These are phyloP conservation scores for Amphibalanus amphitrite DNA, from an alignment of 1,140 invertebrate genomes.

Conservation along the genomic window DNA sequence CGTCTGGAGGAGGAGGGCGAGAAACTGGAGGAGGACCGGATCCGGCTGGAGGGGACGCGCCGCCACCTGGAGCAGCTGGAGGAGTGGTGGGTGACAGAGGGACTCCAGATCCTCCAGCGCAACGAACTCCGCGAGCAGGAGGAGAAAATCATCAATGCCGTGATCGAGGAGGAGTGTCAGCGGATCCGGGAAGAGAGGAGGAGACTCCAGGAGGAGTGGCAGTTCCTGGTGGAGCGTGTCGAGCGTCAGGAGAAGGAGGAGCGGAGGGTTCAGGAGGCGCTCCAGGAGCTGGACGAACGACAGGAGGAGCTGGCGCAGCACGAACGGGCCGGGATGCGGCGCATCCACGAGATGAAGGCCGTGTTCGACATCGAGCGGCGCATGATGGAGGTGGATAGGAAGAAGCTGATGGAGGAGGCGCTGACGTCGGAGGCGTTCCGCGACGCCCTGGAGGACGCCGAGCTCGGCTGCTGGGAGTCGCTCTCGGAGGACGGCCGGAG, in stretches of 20 bases:
- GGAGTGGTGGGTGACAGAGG: background rate
- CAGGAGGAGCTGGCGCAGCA: background rate
- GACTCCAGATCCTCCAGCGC: background rate
- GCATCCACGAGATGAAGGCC: background rate
- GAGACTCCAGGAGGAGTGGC: background rate
- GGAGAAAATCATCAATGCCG: background rate
- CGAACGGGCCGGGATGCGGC: background rate
- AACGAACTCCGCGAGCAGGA: background rate
- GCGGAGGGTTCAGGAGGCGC: background rate
- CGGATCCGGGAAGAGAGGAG: background rate
- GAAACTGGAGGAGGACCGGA: background rate
- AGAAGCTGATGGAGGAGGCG: background rate
- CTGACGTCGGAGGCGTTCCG: no score
- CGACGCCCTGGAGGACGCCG: no score
- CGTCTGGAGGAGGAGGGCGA: background rate
- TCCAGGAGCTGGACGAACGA: background rate
- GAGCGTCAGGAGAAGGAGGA: background rate
- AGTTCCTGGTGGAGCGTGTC: background rate
- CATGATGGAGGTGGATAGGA: background rate
- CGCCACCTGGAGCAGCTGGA: background rate
- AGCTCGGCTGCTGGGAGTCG: no score
- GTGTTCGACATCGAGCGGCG: background rate
- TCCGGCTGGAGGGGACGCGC: background rate
- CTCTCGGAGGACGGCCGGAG: no score
- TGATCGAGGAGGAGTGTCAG: background rate